Conservation (phyloP, 2,113 vertebrate species). For the Sminthopsis crassicaudata region DNA sequence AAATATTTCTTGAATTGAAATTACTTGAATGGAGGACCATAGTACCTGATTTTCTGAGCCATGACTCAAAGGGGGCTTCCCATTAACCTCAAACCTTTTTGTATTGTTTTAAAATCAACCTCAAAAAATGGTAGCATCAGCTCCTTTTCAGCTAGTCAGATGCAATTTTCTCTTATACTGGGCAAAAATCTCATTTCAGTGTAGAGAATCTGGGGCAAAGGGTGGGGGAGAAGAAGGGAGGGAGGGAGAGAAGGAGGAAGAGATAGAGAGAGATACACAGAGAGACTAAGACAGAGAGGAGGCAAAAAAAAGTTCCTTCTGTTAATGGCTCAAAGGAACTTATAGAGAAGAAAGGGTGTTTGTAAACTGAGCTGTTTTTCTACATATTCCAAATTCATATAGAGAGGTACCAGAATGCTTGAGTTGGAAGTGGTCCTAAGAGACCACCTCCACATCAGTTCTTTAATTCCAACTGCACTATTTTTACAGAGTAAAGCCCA, state of each 20-base stretch:
- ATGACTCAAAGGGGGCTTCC: slow-evolving; percentile 52
- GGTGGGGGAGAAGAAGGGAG: not conserved
- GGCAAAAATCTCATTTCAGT: slow-evolving; percentile 23
- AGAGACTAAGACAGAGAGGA: too few relatives aligned
- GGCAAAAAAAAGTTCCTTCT: not conserved
- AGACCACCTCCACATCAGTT: not conserved
- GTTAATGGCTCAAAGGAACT: not conserved
- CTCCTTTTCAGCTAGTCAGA: slow-evolving; percentile 24
- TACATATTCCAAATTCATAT: not conserved
- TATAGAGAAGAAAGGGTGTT: not conserved
- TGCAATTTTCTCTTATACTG: slow-evolving; percentile 51
- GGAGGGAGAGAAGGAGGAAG: too few relatives aligned
- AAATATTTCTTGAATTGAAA: not conserved
- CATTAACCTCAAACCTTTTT: slow-evolving; percentile 55
- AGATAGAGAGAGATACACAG: too few relatives aligned
- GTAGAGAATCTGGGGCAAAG: slow-evolving; percentile 55
- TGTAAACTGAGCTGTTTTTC: not conserved
- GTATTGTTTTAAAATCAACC: slow-evolving; percentile 61
- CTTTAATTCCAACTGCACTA: not conserved
- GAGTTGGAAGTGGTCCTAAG: not conserved
- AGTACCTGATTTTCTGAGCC: slow-evolving; percentile 24
- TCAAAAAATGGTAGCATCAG: slow-evolving; percentile 43
- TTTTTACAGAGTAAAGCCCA: not conserved
- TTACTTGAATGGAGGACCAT: not conserved
- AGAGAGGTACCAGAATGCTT: not conserved